Evolutionary conservation across 2,888 invertebrate genomes (phyloP).

Genomic region (Cerastis rubricosa): DNA sequence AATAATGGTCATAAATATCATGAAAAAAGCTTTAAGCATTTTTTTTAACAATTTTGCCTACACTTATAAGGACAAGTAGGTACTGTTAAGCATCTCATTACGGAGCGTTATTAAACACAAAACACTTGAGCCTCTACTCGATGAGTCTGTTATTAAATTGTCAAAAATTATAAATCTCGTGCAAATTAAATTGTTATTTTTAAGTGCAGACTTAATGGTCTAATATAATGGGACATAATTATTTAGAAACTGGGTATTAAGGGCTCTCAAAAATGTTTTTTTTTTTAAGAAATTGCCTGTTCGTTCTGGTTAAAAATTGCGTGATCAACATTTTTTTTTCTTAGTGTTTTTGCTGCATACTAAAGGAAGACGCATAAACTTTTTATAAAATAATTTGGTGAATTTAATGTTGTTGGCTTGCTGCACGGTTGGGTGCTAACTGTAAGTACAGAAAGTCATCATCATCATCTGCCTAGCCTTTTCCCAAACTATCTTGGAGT

Average conservation of each 20-base stretch:
- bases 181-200: conserved; percentile 6
- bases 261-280: background rate
- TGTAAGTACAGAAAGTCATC: too few species aligned
- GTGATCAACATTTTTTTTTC: background rate
- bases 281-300: too few species aligned
- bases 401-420: too few species aligned
- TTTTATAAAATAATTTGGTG: too few species aligned
- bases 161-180: conserved; percentile 31
- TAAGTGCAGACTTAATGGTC: conserved; percentile 2
- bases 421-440: too few species aligned
- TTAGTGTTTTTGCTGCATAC: background rate
- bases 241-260: background rate
- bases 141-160: conserved; percentile 46
- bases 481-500: too few species aligned
- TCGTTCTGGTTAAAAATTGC: background rate
- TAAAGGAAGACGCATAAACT: too few species aligned
- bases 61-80: conserved; percentile 36
- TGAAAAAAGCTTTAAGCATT: background rate
- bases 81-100: conserved; percentile 54
- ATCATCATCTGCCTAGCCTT: too few species aligned
- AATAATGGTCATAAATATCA: background rate
- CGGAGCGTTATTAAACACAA: conserved; percentile 58
- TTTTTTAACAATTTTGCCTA: conserved; percentile 8
- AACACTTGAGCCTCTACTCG: conserved; percentile 34
- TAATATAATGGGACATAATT: background rate